A percentile compares a stretch with the other conserved stretches of the same genome.
Evolutionary conservation across 2,888 invertebrate genomes (phyloP).

Genomic region (Autographa gamma): DNA sequence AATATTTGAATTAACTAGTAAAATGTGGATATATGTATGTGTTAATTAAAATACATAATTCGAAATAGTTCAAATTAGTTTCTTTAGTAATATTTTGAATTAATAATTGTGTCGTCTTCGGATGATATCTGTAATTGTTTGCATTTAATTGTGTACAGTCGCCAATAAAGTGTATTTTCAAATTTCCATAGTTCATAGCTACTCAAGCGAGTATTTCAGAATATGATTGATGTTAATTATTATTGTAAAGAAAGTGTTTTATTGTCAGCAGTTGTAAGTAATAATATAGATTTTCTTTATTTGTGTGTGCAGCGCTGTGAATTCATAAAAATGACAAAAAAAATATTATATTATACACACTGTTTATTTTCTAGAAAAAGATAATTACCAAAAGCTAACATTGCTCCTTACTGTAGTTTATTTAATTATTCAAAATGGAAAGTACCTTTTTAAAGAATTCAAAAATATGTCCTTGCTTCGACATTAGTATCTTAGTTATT

Average conservation of each 20-base stretch:
- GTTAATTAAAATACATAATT: slow-evolving; percentile 65
- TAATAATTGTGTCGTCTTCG: slow-evolving; percentile 63
- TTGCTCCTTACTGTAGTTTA: too few relatives aligned
- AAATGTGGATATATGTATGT: slow-evolving; percentile 71
- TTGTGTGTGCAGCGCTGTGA: not conserved
- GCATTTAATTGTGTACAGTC: slow-evolving; percentile 76
- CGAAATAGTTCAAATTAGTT: slow-evolving; percentile 82
- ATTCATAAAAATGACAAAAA: not conserved
- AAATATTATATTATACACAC: too few relatives aligned
- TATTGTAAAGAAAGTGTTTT: slow-evolving; percentile 42
- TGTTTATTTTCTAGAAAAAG: too few relatives aligned
- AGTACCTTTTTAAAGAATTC: too few relatives aligned
- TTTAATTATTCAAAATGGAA: too few relatives aligned
- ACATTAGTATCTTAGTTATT: not conserved
- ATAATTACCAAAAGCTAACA: too few relatives aligned
- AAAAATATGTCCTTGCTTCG: too few relatives aligned
- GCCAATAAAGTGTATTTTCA: slow-evolving; percentile 45
- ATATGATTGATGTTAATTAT: slow-evolving; percentile 43
- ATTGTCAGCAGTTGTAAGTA: slow-evolving; percentile 48
- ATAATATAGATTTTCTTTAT: slow-evolving; percentile 6
- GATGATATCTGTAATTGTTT: slow-evolving; percentile 59
- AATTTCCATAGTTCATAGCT: slow-evolving; percentile 26
- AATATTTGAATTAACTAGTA: slow-evolving; percentile 72
- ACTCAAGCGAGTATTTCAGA: slow-evolving; percentile 33
- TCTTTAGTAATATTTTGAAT: slow-evolving; percentile 68